Conservation (phyloP, 2,888 invertebrate genomes). For the Seira musarum region DNA sequence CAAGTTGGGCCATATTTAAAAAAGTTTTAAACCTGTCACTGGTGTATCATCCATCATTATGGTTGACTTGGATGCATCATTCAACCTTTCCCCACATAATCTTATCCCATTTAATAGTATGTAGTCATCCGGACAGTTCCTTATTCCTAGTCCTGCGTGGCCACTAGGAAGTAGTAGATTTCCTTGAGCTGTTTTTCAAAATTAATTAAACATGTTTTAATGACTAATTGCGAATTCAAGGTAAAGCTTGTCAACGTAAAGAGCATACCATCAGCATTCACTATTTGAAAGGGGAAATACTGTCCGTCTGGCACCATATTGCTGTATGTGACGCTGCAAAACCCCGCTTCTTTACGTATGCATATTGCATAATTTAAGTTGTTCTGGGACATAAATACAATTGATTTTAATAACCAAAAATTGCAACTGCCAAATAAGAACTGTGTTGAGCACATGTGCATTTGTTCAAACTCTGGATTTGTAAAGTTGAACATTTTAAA, state of each 20-base stretch:
- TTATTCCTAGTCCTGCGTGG: slow-evolving; percentile 83
- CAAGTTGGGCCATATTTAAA: neutral
- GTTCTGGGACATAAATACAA: slow-evolving; percentile 76
- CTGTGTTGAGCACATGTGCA: neutral
- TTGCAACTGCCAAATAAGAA: neutral
- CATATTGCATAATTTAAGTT: slow-evolving; percentile 86
- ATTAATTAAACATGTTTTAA: neutral
- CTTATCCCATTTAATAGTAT: slow-evolving; percentile 80
- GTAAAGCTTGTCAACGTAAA: neutral
- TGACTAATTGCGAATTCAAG: neutral
- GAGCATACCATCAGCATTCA: slow-evolving; percentile 75
- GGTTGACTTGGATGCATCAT: slow-evolving; percentile 77
- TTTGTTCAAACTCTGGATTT: too few relatives aligned
- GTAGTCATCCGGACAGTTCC: slow-evolving; percentile 85
- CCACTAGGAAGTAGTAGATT: slow-evolving; percentile 74
- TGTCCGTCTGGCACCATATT: slow-evolving; percentile 71
- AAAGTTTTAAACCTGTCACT: slow-evolving; percentile 76
- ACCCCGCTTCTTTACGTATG: slow-evolving; percentile 77
- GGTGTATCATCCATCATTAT: slow-evolving; percentile 81
- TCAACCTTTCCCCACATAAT: slow-evolving; percentile 82
- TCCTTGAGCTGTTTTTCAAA: slow-evolving; percentile 52
- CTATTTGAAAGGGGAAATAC: slow-evolving; percentile 79
- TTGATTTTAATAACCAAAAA: neutral
- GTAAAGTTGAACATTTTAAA: too few relatives aligned
- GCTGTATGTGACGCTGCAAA: slow-evolving; percentile 78